phyloP scores from a whole-genome alignment of 1,140 invertebrate genomes.

The Conopomorpha cramerella region DNA sequence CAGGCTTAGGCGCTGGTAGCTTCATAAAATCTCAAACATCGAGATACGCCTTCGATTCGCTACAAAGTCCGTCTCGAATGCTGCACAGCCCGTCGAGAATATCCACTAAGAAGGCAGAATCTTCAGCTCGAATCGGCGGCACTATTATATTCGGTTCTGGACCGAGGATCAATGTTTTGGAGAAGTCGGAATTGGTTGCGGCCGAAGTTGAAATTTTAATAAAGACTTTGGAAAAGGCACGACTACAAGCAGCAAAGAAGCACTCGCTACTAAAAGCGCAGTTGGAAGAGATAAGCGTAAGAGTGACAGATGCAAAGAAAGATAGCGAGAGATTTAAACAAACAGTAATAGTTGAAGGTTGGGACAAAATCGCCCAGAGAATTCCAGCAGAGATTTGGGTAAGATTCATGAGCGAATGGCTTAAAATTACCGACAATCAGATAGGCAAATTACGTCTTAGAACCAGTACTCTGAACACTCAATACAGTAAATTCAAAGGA shows the following conservation, averaged over 20 bases:
- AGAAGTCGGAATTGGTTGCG: conserved; percentile 45
- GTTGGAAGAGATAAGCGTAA: conserved; percentile 52
- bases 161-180: conserved; percentile 38
- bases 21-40: conserved; percentile 34
- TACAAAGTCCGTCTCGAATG: conserved; percentile 25
- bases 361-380: conserved; percentile 53
- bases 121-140: conserved; percentile 31
- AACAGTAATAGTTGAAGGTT: conserved; percentile 38
- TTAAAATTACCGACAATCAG: conserved; percentile 42
- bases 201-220: conserved; percentile 51
- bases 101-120: conserved; percentile 28
- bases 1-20: conserved; percentile 23
- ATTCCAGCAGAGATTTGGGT: conserved; percentile 61
- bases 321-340: conserved; percentile 37
- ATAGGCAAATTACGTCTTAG: conserved; percentile 56
- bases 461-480: conserved; percentile 53
- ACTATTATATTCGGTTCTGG: conserved; percentile 27
- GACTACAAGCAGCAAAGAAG: conserved; percentile 24
- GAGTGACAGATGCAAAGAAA: conserved; percentile 41
- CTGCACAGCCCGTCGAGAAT: conserved; percentile 10
- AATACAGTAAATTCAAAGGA: conserved; percentile 47
- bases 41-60: conserved; percentile 28
- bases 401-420: conserved; percentile 57
- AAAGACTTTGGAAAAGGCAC: conserved; percentile 20
- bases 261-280: conserved; percentile 40